phyloP scores from a whole-genome alignment of 2,113 vertebrate species.

The Barbus barbus region DNA sequence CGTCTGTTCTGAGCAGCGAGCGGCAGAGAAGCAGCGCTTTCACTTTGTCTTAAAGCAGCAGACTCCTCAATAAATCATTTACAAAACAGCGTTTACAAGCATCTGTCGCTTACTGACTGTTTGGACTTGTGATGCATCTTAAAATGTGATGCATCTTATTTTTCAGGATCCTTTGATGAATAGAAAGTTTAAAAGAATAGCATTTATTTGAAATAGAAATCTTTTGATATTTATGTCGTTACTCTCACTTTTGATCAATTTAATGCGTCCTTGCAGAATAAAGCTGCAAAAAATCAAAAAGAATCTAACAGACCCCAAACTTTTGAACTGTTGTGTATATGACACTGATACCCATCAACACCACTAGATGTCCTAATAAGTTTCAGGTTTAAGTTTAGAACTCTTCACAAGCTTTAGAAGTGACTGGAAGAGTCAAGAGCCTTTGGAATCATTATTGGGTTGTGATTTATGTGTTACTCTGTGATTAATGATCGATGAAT shows the following conservation, averaged over 20 bases:
- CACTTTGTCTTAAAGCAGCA: too few species aligned
- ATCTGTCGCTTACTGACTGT: too few species aligned
- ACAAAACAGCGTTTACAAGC: too few species aligned
- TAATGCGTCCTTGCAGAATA: not conserved
- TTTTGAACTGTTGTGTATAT: not conserved
- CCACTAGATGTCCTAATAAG: conserved; percentile 46
- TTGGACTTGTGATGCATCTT: too few species aligned
- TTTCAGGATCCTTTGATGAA: not conserved
- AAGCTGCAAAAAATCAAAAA: too few species aligned
- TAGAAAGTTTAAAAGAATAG: not conserved
- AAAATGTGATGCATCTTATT: not conserved
- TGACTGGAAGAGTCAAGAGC: not conserved
- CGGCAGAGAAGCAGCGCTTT: too few species aligned
- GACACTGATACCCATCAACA: not conserved
- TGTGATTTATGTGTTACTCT: not conserved
- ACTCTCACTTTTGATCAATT: not conserved
- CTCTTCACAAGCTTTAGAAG: not conserved
- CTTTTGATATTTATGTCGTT: not conserved
- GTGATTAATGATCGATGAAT: not conserved
- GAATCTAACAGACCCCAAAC: not conserved
- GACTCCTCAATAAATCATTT: too few species aligned
- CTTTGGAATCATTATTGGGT: not conserved
- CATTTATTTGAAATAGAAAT: not conserved
- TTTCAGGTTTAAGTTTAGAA: not conserved
- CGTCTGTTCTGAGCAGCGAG: too few species aligned